These are phyloP conservation scores for Danaus plexippus DNA, from an alignment of 1,140 invertebrate genomes.

Conservation along the genomic window DNA sequence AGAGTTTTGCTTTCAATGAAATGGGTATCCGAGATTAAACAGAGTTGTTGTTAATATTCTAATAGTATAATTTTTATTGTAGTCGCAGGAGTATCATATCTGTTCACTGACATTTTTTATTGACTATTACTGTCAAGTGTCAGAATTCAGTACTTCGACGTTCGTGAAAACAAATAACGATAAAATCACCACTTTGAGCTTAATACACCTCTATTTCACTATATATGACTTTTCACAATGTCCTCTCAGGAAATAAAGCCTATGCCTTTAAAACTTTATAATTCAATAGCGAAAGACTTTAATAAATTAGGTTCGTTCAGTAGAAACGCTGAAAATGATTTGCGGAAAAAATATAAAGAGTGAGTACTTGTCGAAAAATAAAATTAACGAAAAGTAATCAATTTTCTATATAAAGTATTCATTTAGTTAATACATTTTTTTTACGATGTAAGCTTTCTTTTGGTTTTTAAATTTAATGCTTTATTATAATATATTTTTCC, in stretches of 20 bases:
- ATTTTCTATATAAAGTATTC: slow-evolving; percentile 5
- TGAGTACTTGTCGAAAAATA: slow-evolving; percentile 23
- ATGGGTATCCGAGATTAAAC: too few species aligned
- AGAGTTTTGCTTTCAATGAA: too few species aligned
- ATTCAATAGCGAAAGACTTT: slow-evolving; percentile 56
- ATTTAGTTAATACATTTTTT: not conserved
- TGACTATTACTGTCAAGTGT: too few species aligned
- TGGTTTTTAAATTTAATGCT: too few species aligned
- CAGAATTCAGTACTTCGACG: too few species aligned
- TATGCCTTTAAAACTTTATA: slow-evolving; percentile 57
- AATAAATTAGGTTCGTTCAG: slow-evolving; percentile 48
- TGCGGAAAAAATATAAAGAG: slow-evolving; percentile 58
- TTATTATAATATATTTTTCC: slow-evolving; percentile 3
- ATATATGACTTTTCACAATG: slow-evolving; percentile 12
- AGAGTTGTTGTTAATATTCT: too few species aligned
- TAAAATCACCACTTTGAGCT: slow-evolving; percentile 40
- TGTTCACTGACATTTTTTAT: too few species aligned
- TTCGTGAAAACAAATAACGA: slow-evolving; percentile 18
- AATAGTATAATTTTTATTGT: too few species aligned
- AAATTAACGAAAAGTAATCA: not conserved
- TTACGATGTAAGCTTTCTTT: not conserved
- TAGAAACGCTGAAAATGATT: slow-evolving; percentile 54
- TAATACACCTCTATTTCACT: slow-evolving; percentile 28
- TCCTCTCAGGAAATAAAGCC: slow-evolving; percentile 33
- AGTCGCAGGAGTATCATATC: too few species aligned